These are phyloP conservation scores for Rhinolophus sinicus DNA, from an alignment of 2,113 vertebrate genomes.

Conservation along the genomic window DNA sequence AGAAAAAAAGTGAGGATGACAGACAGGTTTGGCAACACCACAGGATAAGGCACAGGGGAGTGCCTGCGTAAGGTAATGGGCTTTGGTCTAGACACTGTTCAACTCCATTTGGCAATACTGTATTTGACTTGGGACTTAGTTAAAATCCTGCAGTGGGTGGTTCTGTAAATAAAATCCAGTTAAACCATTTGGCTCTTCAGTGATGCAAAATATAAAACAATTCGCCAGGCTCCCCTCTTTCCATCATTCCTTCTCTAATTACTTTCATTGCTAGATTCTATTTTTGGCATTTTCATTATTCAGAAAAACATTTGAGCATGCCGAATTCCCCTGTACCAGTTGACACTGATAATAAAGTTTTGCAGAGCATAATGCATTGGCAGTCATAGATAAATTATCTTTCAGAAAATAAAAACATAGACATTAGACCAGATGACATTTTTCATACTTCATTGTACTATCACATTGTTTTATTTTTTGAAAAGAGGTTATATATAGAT, in stretches of 20 bases:
- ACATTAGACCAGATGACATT: conserved; percentile 54
- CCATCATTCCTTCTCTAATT: conserved; percentile 28
- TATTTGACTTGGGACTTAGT: conserved; percentile 61
- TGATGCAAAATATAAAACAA: conserved; percentile 66
- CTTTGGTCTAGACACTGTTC: conserved; percentile 56
- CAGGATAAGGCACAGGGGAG: neutral
- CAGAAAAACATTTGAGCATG: conserved; percentile 47
- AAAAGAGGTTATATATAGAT: conserved; percentile 70
- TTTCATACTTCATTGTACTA: conserved; percentile 64
- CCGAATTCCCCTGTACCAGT: neutral
- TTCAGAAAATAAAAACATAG: conserved; percentile 16
- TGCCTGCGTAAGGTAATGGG: neutral
- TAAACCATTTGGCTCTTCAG: conserved; percentile 69
- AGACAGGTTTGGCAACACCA: neutral
- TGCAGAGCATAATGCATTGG: conserved; percentile 24
- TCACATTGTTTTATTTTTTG: conserved; percentile 61
- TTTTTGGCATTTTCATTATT: conserved; percentile 58
- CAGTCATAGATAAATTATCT: conserved; percentile 45
- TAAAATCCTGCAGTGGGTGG: conserved; percentile 65
- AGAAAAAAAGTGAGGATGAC: neutral
- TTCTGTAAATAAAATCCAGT: conserved; percentile 74
- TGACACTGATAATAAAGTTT: conserved; percentile 11
- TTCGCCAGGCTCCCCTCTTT: conserved; percentile 56
- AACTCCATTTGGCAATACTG: conserved; percentile 2
- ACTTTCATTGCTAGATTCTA: conserved; percentile 54